Conservation (phyloP, 2,113 vertebrate species). For the Thalassarche chlororhynchos region DNA sequence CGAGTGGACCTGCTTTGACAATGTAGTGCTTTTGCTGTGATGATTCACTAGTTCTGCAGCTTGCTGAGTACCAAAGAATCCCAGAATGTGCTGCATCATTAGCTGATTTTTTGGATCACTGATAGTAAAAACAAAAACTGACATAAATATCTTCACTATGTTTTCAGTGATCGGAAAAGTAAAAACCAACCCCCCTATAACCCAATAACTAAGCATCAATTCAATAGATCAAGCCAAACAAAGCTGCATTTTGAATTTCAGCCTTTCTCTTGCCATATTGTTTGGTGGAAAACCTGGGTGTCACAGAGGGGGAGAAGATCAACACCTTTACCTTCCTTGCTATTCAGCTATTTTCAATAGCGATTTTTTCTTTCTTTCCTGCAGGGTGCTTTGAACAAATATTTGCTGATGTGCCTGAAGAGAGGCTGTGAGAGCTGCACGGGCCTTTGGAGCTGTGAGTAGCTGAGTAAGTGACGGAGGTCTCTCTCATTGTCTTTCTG, state of each 20-base stretch:
- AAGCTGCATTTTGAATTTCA: neutral
- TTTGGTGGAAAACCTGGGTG: neutral
- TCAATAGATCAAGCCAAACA: neutral
- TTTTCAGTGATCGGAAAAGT: neutral
- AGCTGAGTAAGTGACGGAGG: neutral
- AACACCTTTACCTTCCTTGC: neutral
- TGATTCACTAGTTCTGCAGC: neutral
- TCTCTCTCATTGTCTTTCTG: neutral
- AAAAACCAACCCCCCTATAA: fast-evolving
- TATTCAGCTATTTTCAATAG: neutral
- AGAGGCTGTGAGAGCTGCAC: neutral
- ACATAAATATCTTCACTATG: neutral
- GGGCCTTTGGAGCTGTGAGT: neutral
- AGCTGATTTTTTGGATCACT: neutral
- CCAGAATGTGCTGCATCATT: neutral
- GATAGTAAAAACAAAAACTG: neutral
- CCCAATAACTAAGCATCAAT: neutral
- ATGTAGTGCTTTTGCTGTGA: neutral
- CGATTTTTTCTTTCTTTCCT: neutral
- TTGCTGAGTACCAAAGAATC: neutral
- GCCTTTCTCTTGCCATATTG: neutral
- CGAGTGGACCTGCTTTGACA: neutral
- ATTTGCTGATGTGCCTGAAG: neutral
- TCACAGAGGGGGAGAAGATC: neutral
- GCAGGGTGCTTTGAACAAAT: neutral